Conservation (phyloP, 2,888 invertebrate species). For the Xanthorhoe designata region DNA sequence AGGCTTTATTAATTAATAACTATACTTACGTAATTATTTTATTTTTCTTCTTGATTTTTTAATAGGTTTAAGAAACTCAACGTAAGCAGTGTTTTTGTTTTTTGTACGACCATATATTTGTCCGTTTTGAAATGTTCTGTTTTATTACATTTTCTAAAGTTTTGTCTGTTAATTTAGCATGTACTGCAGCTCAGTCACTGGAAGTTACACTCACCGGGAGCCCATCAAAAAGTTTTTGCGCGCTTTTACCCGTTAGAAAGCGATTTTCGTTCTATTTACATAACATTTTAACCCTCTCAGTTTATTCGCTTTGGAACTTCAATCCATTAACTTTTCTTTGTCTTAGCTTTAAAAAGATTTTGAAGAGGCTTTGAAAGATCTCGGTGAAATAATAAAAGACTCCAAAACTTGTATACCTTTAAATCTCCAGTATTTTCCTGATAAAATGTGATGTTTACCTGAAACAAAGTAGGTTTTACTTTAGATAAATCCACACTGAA, state of each 20-base stretch:
- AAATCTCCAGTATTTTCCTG: not conserved
- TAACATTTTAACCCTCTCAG: constrained; percentile 69
- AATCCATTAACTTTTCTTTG: constrained; percentile 63
- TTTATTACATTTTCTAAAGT: not conserved
- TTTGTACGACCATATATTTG: not conserved
- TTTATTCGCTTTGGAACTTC: constrained; percentile 64
- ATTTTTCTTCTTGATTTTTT: not conserved
- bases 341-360: constrained; percentile 11
- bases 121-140: not conserved
- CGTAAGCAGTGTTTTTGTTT: not conserved
- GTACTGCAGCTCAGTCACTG: constrained; percentile 47
- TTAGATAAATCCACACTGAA: not conserved
- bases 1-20: not conserved
- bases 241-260: constrained; percentile 70
- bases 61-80: not conserved
- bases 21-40: not conserved
- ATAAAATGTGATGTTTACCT: constrained; percentile 51
- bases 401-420: not conserved
- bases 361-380: constrained; percentile 36
- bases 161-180: constrained; percentile 49
- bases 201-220: constrained; percentile 53
- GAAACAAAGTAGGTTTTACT: constrained; percentile 49
- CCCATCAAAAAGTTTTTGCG: constrained; percentile 75
- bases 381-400: not conserved
- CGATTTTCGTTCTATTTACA: constrained; percentile 74